Evolutionary conservation across 2,113 vertebrate genomes (phyloP).

Genomic region (Leptobrachium ailaonicum): DNA sequence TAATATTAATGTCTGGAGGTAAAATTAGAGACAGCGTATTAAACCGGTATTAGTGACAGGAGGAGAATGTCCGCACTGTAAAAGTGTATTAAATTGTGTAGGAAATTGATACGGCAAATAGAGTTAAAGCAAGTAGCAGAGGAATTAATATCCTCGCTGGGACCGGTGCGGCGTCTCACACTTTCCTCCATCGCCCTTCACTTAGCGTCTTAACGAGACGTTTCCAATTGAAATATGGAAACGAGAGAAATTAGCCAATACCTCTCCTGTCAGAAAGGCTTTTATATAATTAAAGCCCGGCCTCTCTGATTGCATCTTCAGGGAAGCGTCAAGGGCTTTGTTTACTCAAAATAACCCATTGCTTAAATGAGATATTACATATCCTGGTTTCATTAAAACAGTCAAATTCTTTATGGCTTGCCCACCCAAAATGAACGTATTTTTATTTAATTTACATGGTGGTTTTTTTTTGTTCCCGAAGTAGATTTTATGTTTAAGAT

Average conservation of each 20-base stretch:
- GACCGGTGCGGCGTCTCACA: neutral
- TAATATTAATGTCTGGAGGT: conserved; percentile 38
- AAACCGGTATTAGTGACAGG: conserved; percentile 1
- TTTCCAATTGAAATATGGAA: conserved; percentile 12
- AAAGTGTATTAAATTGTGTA: conserved; percentile 13
- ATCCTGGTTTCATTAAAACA: neutral
- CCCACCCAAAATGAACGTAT: no score
- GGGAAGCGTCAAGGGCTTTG: neutral
- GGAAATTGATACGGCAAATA: conserved; percentile 45
- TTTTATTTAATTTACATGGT: no score
- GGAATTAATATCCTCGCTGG: conserved; percentile 15
- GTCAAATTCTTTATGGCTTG: no score
- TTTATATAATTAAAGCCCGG: neutral
- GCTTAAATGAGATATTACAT: neutral
- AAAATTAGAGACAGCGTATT: conserved; percentile 36
- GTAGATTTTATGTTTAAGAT: no score
- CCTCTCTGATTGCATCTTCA: neutral
- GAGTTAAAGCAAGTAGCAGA: conserved; percentile 25
- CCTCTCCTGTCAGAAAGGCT: neutral
- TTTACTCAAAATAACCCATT: neutral
- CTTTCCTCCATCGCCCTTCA: conserved; percentile 1
- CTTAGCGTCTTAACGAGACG: conserved; percentile 5
- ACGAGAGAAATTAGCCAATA: neutral
- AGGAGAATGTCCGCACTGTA: neutral
- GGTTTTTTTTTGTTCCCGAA: no score